A percentile compares a stretch with the other conserved stretches of the same genome.
Evolutionary conservation across 2,113 vertebrate genomes (phyloP).

Genomic region (Deroptyus accipitrinus): DNA sequence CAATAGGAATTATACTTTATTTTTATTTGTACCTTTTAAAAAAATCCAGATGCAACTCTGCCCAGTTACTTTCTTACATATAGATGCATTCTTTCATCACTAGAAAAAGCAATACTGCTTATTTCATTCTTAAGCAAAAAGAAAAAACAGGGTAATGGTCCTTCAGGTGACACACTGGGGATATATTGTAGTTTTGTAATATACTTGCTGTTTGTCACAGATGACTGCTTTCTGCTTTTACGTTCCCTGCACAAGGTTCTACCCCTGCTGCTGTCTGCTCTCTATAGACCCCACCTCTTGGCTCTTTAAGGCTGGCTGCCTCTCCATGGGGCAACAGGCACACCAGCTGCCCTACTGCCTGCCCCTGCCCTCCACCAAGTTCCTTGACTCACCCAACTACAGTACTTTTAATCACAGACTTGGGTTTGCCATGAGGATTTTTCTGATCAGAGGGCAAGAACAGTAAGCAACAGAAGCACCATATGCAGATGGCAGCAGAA

Average conservation of each 20-base stretch:
- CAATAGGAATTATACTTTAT: not conserved
- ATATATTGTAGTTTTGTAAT: not conserved
- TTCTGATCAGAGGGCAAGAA: not conserved
- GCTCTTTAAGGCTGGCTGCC: not conserved
- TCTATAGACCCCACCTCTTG: not conserved
- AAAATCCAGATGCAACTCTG: not conserved
- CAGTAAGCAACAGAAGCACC: not conserved
- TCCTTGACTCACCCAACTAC: not conserved
- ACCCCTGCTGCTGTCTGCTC: not conserved
- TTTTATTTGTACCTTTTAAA: not conserved
- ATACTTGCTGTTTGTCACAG: rapidly evolving
- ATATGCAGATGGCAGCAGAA: not conserved
- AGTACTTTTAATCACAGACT: not conserved
- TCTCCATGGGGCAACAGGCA: not conserved
- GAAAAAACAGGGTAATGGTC: not conserved
- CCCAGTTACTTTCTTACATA: not conserved
- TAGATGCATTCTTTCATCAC: not conserved
- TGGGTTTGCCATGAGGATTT: not conserved
- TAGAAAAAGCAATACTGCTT: not conserved
- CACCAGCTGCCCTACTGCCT: not conserved
- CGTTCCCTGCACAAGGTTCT: rapidly evolving
- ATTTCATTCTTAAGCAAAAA: not conserved
- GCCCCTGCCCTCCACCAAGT: not conserved
- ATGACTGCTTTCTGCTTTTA: not conserved
- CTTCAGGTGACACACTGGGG: not conserved